Percentiles rank a stretch among this genome's conserved stretches.
Evolutionary conservation across 92 coral and sea anemone genomes (phyloP).

Genomic region (Paragorgia papillata): DNA sequence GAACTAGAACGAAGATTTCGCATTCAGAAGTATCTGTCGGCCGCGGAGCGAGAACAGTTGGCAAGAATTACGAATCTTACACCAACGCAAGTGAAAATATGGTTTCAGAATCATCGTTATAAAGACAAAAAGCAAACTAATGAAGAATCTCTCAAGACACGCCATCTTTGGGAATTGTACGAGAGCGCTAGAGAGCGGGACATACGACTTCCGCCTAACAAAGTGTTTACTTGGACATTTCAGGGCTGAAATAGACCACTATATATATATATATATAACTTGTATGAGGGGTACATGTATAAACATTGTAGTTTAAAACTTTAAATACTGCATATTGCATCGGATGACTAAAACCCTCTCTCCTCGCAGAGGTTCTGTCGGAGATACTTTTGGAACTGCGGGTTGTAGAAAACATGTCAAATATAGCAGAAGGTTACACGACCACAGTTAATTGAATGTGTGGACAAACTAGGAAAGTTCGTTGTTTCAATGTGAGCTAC

Average conservation of each 20-base stretch:
- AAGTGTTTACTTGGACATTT: background rate
- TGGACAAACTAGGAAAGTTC: too few species aligned
- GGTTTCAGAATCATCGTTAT: slow-evolving; percentile 99
- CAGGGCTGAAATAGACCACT: background rate
- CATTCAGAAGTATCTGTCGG: slow-evolving; percentile 91
- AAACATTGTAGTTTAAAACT: too few species aligned
- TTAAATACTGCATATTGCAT: too few species aligned
- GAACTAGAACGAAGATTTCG: slow-evolving; percentile 94
- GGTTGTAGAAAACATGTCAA: too few species aligned
- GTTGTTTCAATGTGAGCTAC: too few species aligned
- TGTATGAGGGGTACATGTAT: too few species aligned
- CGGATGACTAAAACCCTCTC: too few species aligned
- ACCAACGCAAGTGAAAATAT: slow-evolving; percentile 93
- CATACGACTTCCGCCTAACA: background rate
- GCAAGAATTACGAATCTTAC: slow-evolving; percentile 95
- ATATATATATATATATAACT: too few species aligned
- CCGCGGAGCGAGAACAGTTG: slow-evolving; percentile 91
- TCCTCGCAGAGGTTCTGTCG: too few species aligned
- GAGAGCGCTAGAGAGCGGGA: slow-evolving; percentile 19
- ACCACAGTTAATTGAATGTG: too few species aligned
- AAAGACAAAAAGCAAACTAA: slow-evolving; percentile 83
- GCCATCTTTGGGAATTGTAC: slow-evolving; percentile 39
- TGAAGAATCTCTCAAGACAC: slow-evolving; percentile 28
- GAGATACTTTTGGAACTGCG: too few species aligned
- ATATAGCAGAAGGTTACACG: too few species aligned